These are phyloP conservation scores for Geotrupes spiniger DNA, from an alignment of 2,888 invertebrate species.

Conservation along the genomic window DNA sequence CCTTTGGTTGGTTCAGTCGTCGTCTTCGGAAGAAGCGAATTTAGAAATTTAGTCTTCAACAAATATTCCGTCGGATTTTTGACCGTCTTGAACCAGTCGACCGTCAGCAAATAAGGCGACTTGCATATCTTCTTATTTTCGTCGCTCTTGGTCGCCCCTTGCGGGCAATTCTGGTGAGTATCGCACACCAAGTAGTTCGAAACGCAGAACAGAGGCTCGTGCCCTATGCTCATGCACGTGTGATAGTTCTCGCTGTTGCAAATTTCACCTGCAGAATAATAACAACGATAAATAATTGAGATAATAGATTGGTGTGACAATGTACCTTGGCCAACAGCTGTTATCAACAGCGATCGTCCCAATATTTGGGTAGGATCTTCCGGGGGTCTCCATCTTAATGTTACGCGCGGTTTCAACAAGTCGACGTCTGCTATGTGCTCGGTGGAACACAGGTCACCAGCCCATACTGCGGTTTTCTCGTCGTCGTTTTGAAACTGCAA, in stretches of 20 bases:
- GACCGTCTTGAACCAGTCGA: slow-evolving; percentile 5
- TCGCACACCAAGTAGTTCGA: slow-evolving; percentile 66
- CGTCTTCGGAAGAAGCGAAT: slow-evolving; percentile 7
- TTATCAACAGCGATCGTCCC: slow-evolving; percentile 36
- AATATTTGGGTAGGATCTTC: slow-evolving; percentile 25
- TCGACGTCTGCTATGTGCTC: slow-evolving; percentile 36
- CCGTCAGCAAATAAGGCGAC: neutral
- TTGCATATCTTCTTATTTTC: slow-evolving; percentile 44
- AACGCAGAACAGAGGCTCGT: slow-evolving; percentile 56
- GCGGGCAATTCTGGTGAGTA: slow-evolving; percentile 65
- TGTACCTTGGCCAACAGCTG: slow-evolving; percentile 42
- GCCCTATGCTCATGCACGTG: slow-evolving; percentile 43
- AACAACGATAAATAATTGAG: neutral
- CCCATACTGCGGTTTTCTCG: slow-evolving; percentile 35
- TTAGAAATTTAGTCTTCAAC: slow-evolving; percentile 8
- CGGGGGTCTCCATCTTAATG: slow-evolving; percentile 40
- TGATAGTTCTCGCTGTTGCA: slow-evolving; percentile 36
- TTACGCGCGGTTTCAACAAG: slow-evolving; percentile 36
- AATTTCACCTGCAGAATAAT: slow-evolving; percentile 17
- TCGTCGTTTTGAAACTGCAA: slow-evolving; percentile 38
- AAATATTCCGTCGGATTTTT: neutral
- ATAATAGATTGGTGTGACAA: neutral
- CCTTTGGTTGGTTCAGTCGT: slow-evolving; percentile 6
- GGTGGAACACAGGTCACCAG: slow-evolving; percentile 38
- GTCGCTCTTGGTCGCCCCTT: slow-evolving; percentile 54